Percentiles rank a stretch among this genome's conserved stretches.
Evolutionary conservation across 2,797 vertebrate species (phyloP).

Genomic region (Takifugu rubripes): DNA sequence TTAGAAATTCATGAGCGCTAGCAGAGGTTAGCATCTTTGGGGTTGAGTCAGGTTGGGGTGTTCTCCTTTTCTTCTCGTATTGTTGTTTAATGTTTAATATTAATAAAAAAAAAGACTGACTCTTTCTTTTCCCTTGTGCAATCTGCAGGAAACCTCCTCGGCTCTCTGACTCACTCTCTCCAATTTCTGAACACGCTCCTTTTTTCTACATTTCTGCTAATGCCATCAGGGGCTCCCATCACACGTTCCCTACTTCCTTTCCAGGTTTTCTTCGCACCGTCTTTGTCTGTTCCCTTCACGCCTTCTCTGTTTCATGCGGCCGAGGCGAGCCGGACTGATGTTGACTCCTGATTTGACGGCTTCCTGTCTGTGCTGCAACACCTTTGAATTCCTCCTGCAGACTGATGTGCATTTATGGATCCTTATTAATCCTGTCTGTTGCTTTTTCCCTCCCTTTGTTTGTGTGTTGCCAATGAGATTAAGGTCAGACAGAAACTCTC

Average conservation of each 20-base stretch:
- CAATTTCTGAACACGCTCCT: constrained; percentile 60
- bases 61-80: constrained; percentile 62
- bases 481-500: constrained; percentile 34
- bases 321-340: constrained; percentile 35
- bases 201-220: constrained; percentile 62
- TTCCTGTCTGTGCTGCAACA: constrained; percentile 40
- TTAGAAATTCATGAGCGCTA: constrained; percentile 2
- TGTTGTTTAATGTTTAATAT: constrained; percentile 62
- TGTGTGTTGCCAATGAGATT: constrained; percentile 32
- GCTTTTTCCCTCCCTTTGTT: neutral
- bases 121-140: constrained; percentile 81
- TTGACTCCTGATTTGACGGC: constrained; percentile 50
- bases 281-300: constrained; percentile 31
- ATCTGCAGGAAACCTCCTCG: constrained; percentile 79
- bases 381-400: constrained; percentile 50
- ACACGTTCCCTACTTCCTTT: constrained; percentile 60
- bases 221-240: constrained; percentile 53
- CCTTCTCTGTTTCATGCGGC: constrained; percentile 37
- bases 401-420: constrained; percentile 38
- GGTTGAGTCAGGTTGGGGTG: constrained; percentile 40
- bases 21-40: neutral
- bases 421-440: constrained; percentile 22
- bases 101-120: constrained; percentile 72
- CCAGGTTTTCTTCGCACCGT: constrained; percentile 52
- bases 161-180: constrained; percentile 62